A percentile compares a stretch with the other conserved stretches of the same genome.
Conservation (phyloP, 2,113 vertebrate genomes). For the Glaucidium brasilianum region DNA sequence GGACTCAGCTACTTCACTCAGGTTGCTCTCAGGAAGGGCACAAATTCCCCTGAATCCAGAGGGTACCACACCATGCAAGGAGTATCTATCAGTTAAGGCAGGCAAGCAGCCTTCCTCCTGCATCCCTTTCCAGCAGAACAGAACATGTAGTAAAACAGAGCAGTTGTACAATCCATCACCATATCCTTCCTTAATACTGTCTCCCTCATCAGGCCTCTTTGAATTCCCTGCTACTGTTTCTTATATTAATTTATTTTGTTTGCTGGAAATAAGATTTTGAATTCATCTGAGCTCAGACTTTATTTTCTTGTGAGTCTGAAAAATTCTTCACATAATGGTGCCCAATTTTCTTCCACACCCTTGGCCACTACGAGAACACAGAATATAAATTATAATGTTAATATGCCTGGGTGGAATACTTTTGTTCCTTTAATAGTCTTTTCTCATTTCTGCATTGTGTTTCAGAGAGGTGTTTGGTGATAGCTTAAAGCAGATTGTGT, state of each 20-base stretch:
- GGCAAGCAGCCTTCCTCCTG: background rate
- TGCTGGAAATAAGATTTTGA: background rate
- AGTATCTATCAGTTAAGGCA: background rate
- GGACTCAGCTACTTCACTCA: background rate
- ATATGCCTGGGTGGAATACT: background rate
- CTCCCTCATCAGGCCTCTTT: background rate
- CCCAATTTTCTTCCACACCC: background rate
- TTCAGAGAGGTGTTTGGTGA: background rate
- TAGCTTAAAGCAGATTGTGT: background rate
- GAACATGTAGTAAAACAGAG: background rate
- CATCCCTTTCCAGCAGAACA: background rate
- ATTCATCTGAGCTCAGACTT: background rate
- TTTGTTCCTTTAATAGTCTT: background rate
- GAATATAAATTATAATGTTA: background rate
- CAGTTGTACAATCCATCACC: background rate
- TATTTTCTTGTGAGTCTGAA: background rate
- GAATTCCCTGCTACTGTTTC: background rate
- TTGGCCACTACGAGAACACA: background rate
- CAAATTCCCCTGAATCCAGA: background rate
- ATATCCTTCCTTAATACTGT: background rate
- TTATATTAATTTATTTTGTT: background rate
- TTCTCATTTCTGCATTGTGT: background rate
- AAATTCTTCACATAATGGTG: background rate
- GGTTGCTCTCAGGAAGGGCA: background rate
- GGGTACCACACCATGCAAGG: background rate